Evolutionary conservation across 1,140 invertebrate species (phyloP).

Genomic region (Camponotus vicinus): DNA sequence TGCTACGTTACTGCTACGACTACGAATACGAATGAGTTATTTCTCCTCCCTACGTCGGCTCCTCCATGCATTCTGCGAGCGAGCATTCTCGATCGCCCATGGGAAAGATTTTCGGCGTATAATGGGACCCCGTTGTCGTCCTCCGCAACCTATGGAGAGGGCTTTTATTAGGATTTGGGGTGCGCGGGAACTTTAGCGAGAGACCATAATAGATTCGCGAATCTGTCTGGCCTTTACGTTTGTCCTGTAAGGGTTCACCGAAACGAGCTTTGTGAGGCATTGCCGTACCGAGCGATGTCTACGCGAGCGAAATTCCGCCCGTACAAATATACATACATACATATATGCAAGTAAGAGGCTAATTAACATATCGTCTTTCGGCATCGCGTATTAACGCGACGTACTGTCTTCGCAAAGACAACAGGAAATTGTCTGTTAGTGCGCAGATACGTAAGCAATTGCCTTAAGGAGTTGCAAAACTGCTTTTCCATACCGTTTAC

Average conservation of each 20-base stretch:
- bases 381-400: conserved; percentile 18
- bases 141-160: conserved; percentile 39
- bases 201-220: conserved; percentile 70
- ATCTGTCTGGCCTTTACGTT: conserved; percentile 68
- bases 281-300: conserved; percentile 17
- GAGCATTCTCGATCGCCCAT: conserved; percentile 71
- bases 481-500: neutral
- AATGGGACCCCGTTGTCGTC: conserved; percentile 66
- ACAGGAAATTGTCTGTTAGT: conserved; percentile 44
- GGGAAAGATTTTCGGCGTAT: conserved; percentile 76
- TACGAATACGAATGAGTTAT: conserved; percentile 72
- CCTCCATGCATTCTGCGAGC: conserved; percentile 46
- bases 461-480: neutral
- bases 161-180: conserved; percentile 76
- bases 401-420: conserved; percentile 36
- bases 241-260: conserved; percentile 66
- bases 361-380: conserved; percentile 37
- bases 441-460: conserved; percentile 37
- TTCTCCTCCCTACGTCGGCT: conserved; percentile 58
- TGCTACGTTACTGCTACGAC: conserved; percentile 69
- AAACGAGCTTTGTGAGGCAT: conserved; percentile 41
- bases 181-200: conserved; percentile 62
- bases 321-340: conserved; percentile 21
- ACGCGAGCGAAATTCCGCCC: conserved; percentile 1
- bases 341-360: conserved; percentile 21